phyloP scores from a whole-genome alignment of 30 jellyfish, hydroid and myxozoan species.

The Phacellophora camtschatica region DNA sequence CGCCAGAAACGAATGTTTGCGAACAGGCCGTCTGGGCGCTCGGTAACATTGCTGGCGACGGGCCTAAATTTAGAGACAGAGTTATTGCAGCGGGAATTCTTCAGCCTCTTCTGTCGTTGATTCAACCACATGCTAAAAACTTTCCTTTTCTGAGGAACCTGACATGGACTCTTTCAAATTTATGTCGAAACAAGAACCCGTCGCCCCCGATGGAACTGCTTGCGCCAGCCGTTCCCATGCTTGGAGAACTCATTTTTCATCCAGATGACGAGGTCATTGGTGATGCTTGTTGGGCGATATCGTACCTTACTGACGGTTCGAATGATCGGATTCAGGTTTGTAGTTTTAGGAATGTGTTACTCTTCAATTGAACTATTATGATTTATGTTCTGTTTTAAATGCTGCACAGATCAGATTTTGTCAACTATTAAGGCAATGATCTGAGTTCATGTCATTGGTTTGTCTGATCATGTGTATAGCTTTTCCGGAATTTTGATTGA shows the following conservation, averaged over 20 bases:
- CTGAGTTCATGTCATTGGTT: too few relatives aligned
- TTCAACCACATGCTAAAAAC: constrained; percentile 73
- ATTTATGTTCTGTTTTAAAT: too few relatives aligned
- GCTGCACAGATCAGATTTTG: too few relatives aligned
- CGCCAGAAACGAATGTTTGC: constrained; percentile 75
- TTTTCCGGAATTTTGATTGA: too few relatives aligned
- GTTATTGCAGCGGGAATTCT: constrained; percentile 81
- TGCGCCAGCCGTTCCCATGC: constrained; percentile 85
- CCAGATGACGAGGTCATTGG: constrained; percentile 93
- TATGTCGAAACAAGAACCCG: constrained; percentile 96
- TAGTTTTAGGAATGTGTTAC: constrained; percentile 4
- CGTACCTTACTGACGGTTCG: constrained; percentile 97
- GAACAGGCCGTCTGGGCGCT: constrained; percentile 99
- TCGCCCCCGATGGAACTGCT: constrained; percentile 85
- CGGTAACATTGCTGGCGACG: constrained; percentile 99
- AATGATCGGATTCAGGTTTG: constrained; percentile 83
- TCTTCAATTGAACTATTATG: too few relatives aligned
- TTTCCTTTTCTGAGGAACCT: constrained; percentile 80
- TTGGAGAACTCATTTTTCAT: constrained; percentile 73
- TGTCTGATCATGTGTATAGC: too few relatives aligned
- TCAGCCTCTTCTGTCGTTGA: constrained; percentile 79
- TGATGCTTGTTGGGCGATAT: constrained; percentile 99
- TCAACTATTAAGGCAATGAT: too few relatives aligned
- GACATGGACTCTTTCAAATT: constrained; percentile 95
- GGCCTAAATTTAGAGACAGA: constrained; percentile 88